Evolutionary conservation across 2,888 invertebrate genomes (phyloP), one percentile per base, ranked within the genome.

Genomic region (Molorchus minor): DNA sequence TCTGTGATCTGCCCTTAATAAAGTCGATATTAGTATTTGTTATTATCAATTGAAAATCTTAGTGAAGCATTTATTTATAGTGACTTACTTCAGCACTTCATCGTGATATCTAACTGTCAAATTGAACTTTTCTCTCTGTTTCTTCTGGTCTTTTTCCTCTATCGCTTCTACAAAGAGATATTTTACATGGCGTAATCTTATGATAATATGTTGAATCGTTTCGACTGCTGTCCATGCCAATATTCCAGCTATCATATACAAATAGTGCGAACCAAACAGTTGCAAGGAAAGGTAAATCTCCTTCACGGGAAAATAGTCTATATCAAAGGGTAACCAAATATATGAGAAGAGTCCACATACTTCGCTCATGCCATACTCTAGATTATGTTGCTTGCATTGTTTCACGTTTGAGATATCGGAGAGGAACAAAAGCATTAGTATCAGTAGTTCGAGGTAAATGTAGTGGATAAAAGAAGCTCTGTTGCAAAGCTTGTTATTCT

Each of bases 291-390:
- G n/a, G 38, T 54, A 58, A 1, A 61, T 21, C 19, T 64, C 58
- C 19, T 58, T 61, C 15, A 57, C 47, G 8, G 64, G 64, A 33
- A 57, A 47, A 45, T 38, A 65, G 46, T 65, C 58, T 8, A 65
- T 62, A 21, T 62, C 41, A 40, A 62, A 64, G 15, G 64, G 64
- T 47, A 64, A 41, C 64, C 64, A 64, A 1, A 62, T 56, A 19
- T 64, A 51, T 2, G 59, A 43, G 33, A 54, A 54, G 1, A 64
- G 40, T 15, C 64, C 64, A 35, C 64, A 61, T 8, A 61, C 44
- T 36, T 64, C 64, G 1, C 56, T 29, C 5, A 61, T 10, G 2
- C 38, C 47, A 12, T 51, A 47, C 44, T 53, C 41, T 43, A 30
- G 16, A 33, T 63, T 63, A 38, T 60, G 47, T 2, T 13, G 7